phyloP scores from a whole-genome alignment of 2,888 invertebrate species.

The Lepeophtheirus nordmannii region DNA sequence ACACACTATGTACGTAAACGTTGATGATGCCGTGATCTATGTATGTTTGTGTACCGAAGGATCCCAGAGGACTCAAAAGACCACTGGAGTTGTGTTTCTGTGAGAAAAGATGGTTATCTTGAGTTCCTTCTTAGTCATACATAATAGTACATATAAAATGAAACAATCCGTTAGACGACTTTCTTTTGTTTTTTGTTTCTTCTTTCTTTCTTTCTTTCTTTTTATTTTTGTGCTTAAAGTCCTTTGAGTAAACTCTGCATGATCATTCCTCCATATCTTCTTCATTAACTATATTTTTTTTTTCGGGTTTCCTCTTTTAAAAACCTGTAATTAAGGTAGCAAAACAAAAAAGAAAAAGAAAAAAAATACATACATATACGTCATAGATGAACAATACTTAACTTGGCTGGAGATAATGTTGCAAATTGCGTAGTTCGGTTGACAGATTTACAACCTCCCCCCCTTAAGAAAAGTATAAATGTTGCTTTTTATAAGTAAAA shows the following conservation, averaged over 20 bases:
- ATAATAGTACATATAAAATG: not conserved
- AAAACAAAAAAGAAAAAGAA: too few species aligned
- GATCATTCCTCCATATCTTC: not conserved
- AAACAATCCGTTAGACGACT: not conserved
- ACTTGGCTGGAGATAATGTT: constrained; percentile 3
- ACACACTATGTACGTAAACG: too few species aligned
- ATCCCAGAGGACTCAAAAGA: too few species aligned
- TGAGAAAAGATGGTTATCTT: constrained; percentile 8
- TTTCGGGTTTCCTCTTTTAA: not conserved
- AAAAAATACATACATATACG: not conserved
- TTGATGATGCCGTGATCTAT: too few species aligned
- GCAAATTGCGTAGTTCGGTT: not conserved
- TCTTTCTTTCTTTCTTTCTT: not conserved
- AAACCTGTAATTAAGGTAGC: constrained; percentile 1
- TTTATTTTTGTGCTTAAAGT: not conserved
- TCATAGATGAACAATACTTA: not conserved
- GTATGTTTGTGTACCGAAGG: too few species aligned
- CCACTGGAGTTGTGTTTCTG: too few species aligned
- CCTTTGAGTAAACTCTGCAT: not conserved
- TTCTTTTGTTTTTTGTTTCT: not conserved
- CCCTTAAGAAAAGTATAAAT: too few species aligned
- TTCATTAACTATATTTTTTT: not conserved
- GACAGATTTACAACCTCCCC: too few species aligned
- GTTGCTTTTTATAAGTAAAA: too few species aligned
- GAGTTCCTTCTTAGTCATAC: not conserved